Evolutionary conservation across 2,888 invertebrate species (phyloP).

Genomic region (Spatulosminthurus flaviceps): DNA sequence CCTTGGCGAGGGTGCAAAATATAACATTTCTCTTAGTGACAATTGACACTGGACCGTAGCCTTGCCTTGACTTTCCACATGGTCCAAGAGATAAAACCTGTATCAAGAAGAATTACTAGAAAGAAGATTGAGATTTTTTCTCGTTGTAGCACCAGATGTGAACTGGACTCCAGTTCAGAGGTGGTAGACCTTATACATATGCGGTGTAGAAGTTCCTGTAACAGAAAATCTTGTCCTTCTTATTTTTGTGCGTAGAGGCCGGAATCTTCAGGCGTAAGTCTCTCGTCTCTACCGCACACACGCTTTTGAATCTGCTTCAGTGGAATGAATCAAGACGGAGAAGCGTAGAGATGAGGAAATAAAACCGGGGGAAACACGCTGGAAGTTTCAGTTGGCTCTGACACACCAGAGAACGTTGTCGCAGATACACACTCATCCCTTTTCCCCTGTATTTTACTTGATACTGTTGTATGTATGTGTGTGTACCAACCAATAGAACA

Average conservation of each 20-base stretch:
- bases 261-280: not conserved
- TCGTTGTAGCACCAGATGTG: slow-evolving; percentile 5
- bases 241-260: slow-evolving; percentile 17
- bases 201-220: not conserved
- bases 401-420: slow-evolving; percentile 29
- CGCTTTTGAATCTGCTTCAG: not conserved
- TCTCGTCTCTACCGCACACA: not conserved
- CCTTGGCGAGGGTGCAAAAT: not conserved
- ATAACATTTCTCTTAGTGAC: slow-evolving; percentile 4
- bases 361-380: slow-evolving; percentile 43
- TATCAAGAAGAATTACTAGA: not conserved
- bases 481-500: slow-evolving; percentile 24
- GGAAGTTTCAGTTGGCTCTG: slow-evolving; percentile 36
- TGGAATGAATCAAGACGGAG: slow-evolving; percentile 5
- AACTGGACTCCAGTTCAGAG: not conserved
- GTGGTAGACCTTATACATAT: too few species aligned
- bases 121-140: slow-evolving; percentile 5
- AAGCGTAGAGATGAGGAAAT: not conserved
- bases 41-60: not conserved
- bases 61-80: not conserved
- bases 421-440: not conserved
- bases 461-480: not conserved
- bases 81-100: not conserved
- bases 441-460: not conserved
- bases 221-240: not conserved